Percentiles rank a stretch among this genome's conserved stretches.
phyloP scores from a whole-genome alignment of 2,888 invertebrate genomes.

The Leptarthrus brevirostris region DNA sequence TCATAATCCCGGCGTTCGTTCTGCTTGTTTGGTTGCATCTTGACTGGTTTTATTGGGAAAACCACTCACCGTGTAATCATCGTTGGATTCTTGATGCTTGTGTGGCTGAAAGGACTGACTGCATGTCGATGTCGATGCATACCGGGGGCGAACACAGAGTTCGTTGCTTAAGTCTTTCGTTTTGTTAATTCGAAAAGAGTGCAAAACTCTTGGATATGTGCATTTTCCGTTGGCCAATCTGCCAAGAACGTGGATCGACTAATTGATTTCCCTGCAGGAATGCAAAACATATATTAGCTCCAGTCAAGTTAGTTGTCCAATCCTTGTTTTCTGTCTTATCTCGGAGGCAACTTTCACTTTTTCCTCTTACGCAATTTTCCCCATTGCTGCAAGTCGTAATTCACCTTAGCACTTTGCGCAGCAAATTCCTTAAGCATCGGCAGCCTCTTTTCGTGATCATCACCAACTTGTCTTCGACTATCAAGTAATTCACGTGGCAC shows the following conservation, averaged over 20 bases:
- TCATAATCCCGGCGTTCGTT: conserved; percentile 23
- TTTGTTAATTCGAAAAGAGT: neutral
- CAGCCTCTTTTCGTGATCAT: neutral
- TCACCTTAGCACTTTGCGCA: neutral
- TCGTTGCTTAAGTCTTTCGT: conserved; percentile 24
- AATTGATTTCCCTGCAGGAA: neutral
- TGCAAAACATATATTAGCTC: too few relatives aligned
- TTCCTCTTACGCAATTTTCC: conserved; percentile 39
- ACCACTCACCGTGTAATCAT: conserved; percentile 35
- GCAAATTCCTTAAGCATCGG: neutral
- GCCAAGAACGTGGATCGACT: neutral
- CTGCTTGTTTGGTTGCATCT: neutral
- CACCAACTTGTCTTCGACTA: conserved; percentile 7
- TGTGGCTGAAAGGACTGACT: neutral
- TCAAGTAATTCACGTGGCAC: conserved; percentile 12
- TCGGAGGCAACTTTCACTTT: conserved; percentile 26
- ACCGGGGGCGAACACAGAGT: neutral
- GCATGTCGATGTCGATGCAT: neutral
- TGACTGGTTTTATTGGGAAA: conserved; percentile 4
- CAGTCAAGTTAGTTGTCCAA: neutral
- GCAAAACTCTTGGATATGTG: neutral
- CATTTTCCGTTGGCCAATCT: too few relatives aligned
- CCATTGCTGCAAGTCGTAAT: neutral
- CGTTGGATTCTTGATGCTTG: neutral
- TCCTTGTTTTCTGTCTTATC: conserved; percentile 13